A percentile compares a stretch with the other conserved stretches of the same genome.
These are phyloP conservation scores for Corythornis leucogaster DNA, from an alignment of 2,797 vertebrate genomes.

Conservation along the genomic window DNA sequence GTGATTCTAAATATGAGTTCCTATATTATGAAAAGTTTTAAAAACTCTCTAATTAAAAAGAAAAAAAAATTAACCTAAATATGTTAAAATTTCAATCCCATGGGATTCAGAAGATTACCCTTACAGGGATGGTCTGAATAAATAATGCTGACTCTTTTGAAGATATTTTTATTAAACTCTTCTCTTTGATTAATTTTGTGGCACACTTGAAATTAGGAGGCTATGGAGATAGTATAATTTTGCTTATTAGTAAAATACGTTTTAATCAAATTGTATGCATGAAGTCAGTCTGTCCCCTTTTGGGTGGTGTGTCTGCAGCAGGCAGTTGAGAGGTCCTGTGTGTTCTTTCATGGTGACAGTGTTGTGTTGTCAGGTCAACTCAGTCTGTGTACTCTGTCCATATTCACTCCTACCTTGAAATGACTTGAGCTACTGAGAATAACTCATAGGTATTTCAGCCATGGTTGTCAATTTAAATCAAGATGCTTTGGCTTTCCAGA, in stretches of 20 bases:
- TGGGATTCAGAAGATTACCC: not conserved
- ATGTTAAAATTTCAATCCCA: not conserved
- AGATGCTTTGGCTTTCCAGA: not conserved
- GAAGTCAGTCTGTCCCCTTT: not conserved
- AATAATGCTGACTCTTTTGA: not conserved
- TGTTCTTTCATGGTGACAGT: not conserved
- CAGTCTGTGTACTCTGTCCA: not conserved
- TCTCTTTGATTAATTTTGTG: not conserved
- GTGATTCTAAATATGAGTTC: not conserved
- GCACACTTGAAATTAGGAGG: not conserved
- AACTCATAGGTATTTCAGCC: not conserved
- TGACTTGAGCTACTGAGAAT: not conserved
- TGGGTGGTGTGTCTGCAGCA: not conserved
- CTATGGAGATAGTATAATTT: not conserved
- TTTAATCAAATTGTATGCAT: not conserved
- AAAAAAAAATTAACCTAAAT: not conserved
- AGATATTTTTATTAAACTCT: not conserved
- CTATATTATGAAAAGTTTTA: not conserved
- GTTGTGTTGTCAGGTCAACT: not conserved
- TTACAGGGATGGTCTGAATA: not conserved
- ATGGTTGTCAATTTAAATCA: not conserved
- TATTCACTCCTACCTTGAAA: not conserved
- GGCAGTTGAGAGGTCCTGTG: accelerated
- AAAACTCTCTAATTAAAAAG: not conserved
- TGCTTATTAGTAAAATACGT: not conserved